Conservation (phyloP, 2,888 invertebrate species). For the Unio pictorum region DNA sequence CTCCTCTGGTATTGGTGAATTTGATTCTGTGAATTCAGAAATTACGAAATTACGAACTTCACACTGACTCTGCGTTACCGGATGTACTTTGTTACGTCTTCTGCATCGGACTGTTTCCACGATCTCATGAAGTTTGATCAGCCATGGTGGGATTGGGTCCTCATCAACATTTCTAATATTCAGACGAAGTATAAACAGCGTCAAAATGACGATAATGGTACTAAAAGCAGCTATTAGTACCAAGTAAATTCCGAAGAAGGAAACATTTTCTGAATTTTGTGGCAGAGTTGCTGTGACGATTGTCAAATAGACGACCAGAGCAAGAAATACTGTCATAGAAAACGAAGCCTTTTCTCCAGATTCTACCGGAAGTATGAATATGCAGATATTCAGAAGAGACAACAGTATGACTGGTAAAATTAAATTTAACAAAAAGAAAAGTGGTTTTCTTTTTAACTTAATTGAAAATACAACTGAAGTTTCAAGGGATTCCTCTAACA, state of each 20-base stretch:
- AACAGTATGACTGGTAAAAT: slow-evolving; percentile 31
- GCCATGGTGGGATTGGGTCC: slow-evolving; percentile 16
- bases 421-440: slow-evolving; percentile 23
- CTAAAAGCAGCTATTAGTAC: slow-evolving; percentile 30
- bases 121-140: neutral
- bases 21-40: too few relatives aligned
- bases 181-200: slow-evolving; percentile 24
- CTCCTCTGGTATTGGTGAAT: too few relatives aligned
- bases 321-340: slow-evolving; percentile 25
- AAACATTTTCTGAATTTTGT: slow-evolving; percentile 20
- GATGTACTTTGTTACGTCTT: too few relatives aligned
- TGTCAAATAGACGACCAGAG: slow-evolving; percentile 26
- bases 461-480: slow-evolving; percentile 18
- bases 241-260: slow-evolving; percentile 22
- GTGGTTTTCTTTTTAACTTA: slow-evolving; percentile 27
- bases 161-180: slow-evolving; percentile 14
- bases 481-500: slow-evolving; percentile 8
- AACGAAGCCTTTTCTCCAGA: slow-evolving; percentile 28
- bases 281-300: slow-evolving; percentile 20
- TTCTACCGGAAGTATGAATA: slow-evolving; percentile 27
- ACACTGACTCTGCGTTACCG: too few relatives aligned
- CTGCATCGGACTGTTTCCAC: too few relatives aligned
- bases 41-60: too few relatives aligned
- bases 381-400: slow-evolving; percentile 23
- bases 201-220: slow-evolving; percentile 23